Conservation (phyloP, 2,888 invertebrate species). For the Orthosia cruda region DNA sequence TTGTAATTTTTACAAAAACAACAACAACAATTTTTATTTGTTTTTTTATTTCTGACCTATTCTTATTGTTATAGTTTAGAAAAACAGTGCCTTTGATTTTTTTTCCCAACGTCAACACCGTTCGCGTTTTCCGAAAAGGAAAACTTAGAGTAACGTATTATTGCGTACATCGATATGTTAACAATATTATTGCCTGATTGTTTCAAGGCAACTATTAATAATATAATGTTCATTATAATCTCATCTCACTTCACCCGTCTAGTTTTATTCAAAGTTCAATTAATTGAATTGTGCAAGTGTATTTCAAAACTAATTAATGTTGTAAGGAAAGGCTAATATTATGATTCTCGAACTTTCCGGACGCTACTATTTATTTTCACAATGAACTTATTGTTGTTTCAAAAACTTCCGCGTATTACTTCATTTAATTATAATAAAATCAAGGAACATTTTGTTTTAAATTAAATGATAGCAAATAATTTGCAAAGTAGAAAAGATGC, state of each 20-base stretch:
- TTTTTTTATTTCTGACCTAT: too few relatives aligned
- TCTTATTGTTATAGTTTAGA: too few relatives aligned
- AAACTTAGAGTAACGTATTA: too few relatives aligned
- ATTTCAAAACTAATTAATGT: conserved; percentile 53
- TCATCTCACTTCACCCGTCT: not conserved
- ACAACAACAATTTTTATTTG: too few relatives aligned
- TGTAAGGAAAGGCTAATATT: conserved; percentile 42
- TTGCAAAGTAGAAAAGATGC: not conserved
- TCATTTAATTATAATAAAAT: not conserved
- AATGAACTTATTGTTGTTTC: conserved; percentile 18
- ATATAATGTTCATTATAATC: not conserved
- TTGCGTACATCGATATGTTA: not conserved
- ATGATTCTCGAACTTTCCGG: conserved; percentile 37
- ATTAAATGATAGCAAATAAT: not conserved
- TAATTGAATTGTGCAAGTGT: conserved; percentile 15
- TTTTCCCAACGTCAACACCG: too few relatives aligned
- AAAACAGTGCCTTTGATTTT: too few relatives aligned
- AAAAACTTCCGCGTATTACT: conserved; percentile 14
- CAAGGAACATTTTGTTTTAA: not conserved
- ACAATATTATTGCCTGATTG: not conserved
- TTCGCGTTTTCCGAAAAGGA: too few relatives aligned
- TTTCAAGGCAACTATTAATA: not conserved
- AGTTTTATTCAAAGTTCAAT: conserved; percentile 17
- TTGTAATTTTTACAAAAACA: too few relatives aligned
- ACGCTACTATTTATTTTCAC: conserved; percentile 42